phyloP scores from a whole-genome alignment of 2,113 vertebrate genomes.

The Calidris pugnax region DNA sequence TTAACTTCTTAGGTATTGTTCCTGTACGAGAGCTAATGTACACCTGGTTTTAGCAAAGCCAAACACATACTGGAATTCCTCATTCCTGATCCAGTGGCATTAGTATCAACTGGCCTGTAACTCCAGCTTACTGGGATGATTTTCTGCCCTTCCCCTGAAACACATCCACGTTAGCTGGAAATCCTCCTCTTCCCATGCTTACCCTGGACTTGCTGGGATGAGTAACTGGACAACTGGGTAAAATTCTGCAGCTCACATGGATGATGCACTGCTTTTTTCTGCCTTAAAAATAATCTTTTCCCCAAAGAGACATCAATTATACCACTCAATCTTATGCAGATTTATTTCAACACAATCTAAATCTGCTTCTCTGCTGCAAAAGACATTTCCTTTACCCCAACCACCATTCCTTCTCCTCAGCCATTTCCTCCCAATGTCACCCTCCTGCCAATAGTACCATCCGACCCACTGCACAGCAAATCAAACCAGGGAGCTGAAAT shows the following conservation, averaged over 20 bases:
- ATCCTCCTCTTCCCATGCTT: background rate
- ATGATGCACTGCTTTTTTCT: background rate
- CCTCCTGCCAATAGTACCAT: rapidly evolving
- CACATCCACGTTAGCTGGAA: background rate
- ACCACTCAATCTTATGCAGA: background rate
- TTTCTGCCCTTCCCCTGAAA: background rate
- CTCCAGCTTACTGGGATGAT: background rate
- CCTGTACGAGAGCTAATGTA: background rate
- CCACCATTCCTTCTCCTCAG: background rate
- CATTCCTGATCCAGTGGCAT: background rate
- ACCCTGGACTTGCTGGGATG: background rate
- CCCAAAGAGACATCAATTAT: background rate
- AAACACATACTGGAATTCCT: background rate
- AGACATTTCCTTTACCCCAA: background rate
- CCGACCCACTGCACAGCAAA: background rate
- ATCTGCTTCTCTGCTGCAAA: background rate
- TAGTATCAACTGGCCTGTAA: background rate
- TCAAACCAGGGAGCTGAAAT: background rate
- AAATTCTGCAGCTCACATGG: rapidly evolving
- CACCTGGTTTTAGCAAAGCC: background rate
- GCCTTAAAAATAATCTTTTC: background rate
- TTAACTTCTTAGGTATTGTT: background rate
- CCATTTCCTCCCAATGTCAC: background rate
- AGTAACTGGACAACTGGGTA: background rate
- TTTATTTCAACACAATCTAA: background rate